Evolutionary conservation across 1,140 invertebrate species (phyloP).

Genomic region (Globodera ellingtonae): DNA sequence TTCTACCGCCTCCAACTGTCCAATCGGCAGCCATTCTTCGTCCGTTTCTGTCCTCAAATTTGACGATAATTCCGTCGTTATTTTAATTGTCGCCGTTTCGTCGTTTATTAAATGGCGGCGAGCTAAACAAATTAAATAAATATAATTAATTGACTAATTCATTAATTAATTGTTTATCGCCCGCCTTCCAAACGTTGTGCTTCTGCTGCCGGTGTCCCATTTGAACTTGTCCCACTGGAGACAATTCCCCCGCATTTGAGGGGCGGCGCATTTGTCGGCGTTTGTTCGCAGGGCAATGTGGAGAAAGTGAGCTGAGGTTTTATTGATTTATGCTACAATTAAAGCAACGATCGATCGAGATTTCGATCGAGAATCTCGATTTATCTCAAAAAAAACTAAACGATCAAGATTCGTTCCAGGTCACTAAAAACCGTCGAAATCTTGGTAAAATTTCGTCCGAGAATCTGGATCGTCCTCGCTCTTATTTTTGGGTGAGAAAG

Average conservation of each 20-base stretch:
- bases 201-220: neutral
- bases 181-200: neutral
- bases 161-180: too few relatives aligned
- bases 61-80: slow-evolving; percentile 2
- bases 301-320: slow-evolving; percentile 36
- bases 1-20: neutral
- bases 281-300: slow-evolving; percentile 34
- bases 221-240: neutral
- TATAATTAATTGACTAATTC: too few relatives aligned
- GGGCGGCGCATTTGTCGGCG: slow-evolving; percentile 38
- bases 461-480: too few relatives aligned
- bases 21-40: slow-evolving; percentile 28
- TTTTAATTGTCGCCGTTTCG: neutral
- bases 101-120: neutral
- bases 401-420: too few relatives aligned
- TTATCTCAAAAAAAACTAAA: too few relatives aligned
- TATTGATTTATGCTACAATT: neutral
- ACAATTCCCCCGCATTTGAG: slow-evolving; percentile 9
- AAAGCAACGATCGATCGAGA: neutral
- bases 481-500: neutral
- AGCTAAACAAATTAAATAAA: neutral
- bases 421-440: neutral
- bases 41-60: slow-evolving; percentile 2
- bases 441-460: neutral
- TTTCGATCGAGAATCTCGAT: neutral